Percentiles rank a stretch among this genome's conserved stretches.
These are phyloP conservation scores for Temnothorax curvispinosus DNA, from an alignment of 1,140 invertebrate genomes.

Conservation along the genomic window DNA sequence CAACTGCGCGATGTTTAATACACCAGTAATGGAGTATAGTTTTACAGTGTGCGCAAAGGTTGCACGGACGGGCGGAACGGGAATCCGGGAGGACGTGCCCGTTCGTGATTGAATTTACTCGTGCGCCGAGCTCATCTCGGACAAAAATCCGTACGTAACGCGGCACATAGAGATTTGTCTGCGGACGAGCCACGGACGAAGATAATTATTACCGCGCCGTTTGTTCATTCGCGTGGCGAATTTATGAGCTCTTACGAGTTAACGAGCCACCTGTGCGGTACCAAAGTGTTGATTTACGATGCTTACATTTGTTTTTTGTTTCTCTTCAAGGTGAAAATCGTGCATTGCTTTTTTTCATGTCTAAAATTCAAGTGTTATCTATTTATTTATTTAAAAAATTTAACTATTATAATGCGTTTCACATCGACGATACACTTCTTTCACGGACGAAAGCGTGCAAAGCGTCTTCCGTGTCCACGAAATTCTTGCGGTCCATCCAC, in stretches of 20 bases:
- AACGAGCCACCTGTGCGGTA: constrained; percentile 5
- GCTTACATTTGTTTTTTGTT: background rate
- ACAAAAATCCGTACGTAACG: background rate
- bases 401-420: background rate
- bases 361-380: background rate
- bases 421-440: background rate
- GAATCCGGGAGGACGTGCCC: constrained; percentile 14
- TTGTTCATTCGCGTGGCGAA: constrained; percentile 12
- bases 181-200: background rate
- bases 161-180: background rate
- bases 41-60: constrained; percentile 40
- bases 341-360: background rate
- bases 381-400: background rate
- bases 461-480: background rate
- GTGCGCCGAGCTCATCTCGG: background rate
- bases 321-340: background rate
- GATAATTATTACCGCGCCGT: constrained; percentile 3
- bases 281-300: background rate
- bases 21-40: constrained; percentile 70
- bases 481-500: constrained; percentile 50
- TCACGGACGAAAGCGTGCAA: background rate
- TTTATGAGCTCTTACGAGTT: background rate
- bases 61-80: background rate
- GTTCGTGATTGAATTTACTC: constrained; percentile 65
- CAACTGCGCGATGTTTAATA: constrained; percentile 71